These are phyloP conservation scores for Ranitomeya imitator DNA, from an alignment of 2,113 vertebrate genomes.

Conservation along the genomic window DNA sequence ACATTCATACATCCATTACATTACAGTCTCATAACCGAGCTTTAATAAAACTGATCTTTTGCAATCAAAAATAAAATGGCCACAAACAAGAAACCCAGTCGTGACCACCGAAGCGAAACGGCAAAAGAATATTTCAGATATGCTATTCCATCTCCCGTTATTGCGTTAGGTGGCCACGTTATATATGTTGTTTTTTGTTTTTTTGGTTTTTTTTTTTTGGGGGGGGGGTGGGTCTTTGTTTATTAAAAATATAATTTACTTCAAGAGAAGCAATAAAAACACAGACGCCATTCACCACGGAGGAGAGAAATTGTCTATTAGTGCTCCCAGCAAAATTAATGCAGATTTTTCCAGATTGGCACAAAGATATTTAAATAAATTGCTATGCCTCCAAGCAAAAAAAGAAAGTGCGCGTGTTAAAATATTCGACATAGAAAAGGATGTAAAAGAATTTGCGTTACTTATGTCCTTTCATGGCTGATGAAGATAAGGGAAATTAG, in stretches of 20 bases:
- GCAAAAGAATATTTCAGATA: conserved; percentile 66
- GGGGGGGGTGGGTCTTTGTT: conserved; percentile 65
- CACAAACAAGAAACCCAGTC: conserved; percentile 65
- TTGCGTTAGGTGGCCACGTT: conserved; percentile 70
- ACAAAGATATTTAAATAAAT: conserved; percentile 76
- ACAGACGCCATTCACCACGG: conserved; percentile 63
- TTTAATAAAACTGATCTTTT: conserved; percentile 4
- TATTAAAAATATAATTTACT: conserved; percentile 79
- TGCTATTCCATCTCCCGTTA: conserved; percentile 73
- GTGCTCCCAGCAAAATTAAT: conserved; percentile 74
- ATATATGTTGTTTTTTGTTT: conserved; percentile 69
- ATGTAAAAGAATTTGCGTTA: conserved; percentile 37
- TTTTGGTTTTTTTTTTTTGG: no score
- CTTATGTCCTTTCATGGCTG: conserved; percentile 49
- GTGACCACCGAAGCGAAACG: conserved; percentile 74
- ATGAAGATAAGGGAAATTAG: conserved; percentile 52
- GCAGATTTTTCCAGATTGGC: conserved; percentile 70
- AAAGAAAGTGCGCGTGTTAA: conserved; percentile 36
- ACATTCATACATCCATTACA: background rate
- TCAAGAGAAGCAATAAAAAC: conserved; percentile 73
- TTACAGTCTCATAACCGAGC: background rate
- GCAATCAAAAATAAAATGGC: conserved; percentile 4
- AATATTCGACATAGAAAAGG: conserved; percentile 55
- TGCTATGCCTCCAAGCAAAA: conserved; percentile 58
- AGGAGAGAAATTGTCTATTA: conserved; percentile 71